Conservation (phyloP, 2,797 vertebrate genomes). For the Aplochiton taeniatus region DNA sequence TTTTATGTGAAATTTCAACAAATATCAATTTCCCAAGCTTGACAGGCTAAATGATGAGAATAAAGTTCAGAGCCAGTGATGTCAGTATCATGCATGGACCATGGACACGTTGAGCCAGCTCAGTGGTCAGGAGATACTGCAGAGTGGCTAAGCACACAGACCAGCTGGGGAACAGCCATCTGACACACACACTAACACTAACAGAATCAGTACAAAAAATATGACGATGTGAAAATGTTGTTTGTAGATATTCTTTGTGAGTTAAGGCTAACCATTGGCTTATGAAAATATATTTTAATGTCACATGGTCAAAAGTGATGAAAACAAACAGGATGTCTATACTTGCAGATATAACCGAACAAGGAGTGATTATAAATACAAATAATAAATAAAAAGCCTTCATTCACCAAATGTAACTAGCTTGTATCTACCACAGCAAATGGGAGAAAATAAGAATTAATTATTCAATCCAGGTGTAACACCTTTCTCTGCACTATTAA, state of each 20-base stretch:
- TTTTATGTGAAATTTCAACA: background rate
- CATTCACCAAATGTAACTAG: slow-evolving; percentile 6
- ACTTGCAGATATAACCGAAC: background rate
- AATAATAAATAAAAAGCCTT: background rate
- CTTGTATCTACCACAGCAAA: background rate
- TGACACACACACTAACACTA: too few species aligned
- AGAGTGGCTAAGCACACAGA: too few species aligned
- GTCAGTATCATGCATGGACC: background rate
- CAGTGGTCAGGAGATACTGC: background rate
- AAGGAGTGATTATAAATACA: too few species aligned
- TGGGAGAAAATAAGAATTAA: too few species aligned
- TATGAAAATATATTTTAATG: background rate
- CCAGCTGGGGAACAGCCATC: too few species aligned
- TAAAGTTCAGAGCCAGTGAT: background rate
- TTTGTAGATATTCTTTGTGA: too few species aligned
- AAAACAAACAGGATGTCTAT: background rate
- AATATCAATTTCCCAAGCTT: background rate
- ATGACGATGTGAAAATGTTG: too few species aligned
- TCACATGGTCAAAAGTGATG: background rate
- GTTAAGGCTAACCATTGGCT: too few species aligned
- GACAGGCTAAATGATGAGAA: background rate
- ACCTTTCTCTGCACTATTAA: background rate
- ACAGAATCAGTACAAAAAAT: too few species aligned
- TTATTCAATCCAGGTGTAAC: background rate
- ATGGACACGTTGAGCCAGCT: background rate